These are phyloP conservation scores for Drosophila parvula DNA, from an alignment of 1,140 invertebrate genomes.

Conservation along the genomic window DNA sequence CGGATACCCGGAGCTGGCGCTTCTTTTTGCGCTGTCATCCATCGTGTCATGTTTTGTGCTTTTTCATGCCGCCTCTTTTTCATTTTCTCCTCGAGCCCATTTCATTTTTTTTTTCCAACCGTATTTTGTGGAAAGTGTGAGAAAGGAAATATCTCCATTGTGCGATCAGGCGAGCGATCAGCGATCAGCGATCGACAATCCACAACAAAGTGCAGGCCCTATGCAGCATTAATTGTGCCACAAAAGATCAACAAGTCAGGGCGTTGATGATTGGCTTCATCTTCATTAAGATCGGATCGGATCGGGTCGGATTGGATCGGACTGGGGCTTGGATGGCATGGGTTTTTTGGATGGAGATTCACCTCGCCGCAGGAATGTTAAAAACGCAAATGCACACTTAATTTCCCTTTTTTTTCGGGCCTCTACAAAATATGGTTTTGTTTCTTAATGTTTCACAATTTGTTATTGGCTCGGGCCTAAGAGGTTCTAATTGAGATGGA, in stretches of 20 bases:
- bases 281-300: constrained; percentile 49
- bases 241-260: constrained; percentile 63
- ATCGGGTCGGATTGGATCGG: constrained; percentile 13
- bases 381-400: constrained; percentile 44
- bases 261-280: constrained; percentile 78
- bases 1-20: constrained; percentile 61
- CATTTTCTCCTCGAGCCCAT: constrained; percentile 27
- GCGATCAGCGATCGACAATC: constrained; percentile 57
- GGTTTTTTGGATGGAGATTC: constrained; percentile 3
- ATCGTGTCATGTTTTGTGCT: constrained; percentile 82
- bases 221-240: constrained; percentile 69
- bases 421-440: constrained; percentile 52
- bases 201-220: constrained; percentile 69
- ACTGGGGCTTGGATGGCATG: constrained; percentile 19
- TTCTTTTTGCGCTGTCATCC: constrained; percentile 83
- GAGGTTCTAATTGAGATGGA: constrained; percentile 72
- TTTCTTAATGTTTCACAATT: constrained; percentile 69
- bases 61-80: constrained; percentile 78
- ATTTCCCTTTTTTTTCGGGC: constrained; percentile 22
- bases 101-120: constrained; percentile 37
- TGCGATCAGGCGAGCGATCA: constrained; percentile 63
- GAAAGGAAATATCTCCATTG: constrained; percentile 81
- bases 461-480: constrained; percentile 74
- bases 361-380: constrained; percentile 63
- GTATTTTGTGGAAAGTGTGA: constrained; percentile 74